Percentiles rank a stretch among this genome's conserved stretches.
Conservation (phyloP, 2,113 vertebrate genomes). For the Chaetodon trifascialis region DNA sequence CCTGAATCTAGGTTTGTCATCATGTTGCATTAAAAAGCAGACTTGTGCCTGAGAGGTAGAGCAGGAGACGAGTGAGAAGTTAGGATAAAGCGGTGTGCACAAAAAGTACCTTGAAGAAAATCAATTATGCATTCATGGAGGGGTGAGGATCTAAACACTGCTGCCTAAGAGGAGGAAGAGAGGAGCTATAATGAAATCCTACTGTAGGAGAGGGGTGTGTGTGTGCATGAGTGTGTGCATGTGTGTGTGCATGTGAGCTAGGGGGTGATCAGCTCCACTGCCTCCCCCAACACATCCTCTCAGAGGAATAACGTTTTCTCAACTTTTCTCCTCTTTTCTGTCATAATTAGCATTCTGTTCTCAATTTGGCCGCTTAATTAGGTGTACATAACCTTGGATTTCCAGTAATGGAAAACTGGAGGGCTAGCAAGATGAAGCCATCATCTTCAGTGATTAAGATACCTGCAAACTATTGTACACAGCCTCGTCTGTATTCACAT, state of each 20-base stretch:
- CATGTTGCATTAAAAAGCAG: conserved; percentile 72
- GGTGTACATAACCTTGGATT: conserved; percentile 91
- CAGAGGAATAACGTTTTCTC: conserved; percentile 86
- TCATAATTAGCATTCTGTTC: conserved; percentile 90
- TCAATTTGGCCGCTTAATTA: conserved; percentile 89
- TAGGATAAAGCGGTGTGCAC: conserved; percentile 65
- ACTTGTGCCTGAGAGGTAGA: conserved; percentile 70
- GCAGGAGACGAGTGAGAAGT: conserved; percentile 56
- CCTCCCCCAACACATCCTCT: conserved; percentile 83
- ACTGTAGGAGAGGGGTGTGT: conserved; percentile 55
- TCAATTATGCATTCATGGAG: conserved; percentile 86
- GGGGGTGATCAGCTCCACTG: conserved; percentile 79
- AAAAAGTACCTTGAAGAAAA: conserved; percentile 83
- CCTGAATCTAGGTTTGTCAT: conserved; percentile 59
- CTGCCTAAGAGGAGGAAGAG: conserved; percentile 82
- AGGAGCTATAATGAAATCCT: conserved; percentile 82
- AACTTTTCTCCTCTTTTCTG: conserved; percentile 84
- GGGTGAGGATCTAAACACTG: conserved; percentile 82
- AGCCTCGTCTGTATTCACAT: conserved; percentile 80
- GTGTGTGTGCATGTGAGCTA: conserved; percentile 19
- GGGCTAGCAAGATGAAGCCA: conserved; percentile 87
- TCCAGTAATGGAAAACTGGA: conserved; percentile 88
- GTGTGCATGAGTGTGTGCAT: conserved; percentile 2
- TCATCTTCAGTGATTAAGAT: conserved; percentile 86
- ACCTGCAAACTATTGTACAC: conserved; percentile 82